Evolutionary conservation across 2,888 invertebrate genomes (phyloP).

Genomic region (Bursaphelenchus okinawaensis): DNA sequence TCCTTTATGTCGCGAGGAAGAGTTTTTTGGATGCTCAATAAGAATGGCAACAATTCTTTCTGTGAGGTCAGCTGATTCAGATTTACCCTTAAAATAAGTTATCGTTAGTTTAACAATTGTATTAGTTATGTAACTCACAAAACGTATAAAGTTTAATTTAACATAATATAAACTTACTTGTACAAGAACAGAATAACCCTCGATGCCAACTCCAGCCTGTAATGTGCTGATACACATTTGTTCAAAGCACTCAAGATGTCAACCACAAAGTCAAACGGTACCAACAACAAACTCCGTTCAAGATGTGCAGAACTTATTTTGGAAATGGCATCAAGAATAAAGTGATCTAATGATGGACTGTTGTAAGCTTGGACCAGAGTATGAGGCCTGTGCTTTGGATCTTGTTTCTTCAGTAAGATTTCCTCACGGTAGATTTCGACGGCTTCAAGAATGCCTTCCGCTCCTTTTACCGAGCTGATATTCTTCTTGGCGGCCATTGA

Average conservation of each 20-base stretch:
- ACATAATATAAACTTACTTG: slow-evolving; percentile 27
- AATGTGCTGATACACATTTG: slow-evolving; percentile 67
- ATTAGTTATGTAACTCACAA: neutral
- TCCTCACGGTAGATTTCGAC: slow-evolving; percentile 67
- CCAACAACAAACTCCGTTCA: slow-evolving; percentile 77
- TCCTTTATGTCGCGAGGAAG: slow-evolving; percentile 65
- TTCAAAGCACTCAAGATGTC: slow-evolving; percentile 73
- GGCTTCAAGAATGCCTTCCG: slow-evolving; percentile 85
- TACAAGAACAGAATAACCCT: slow-evolving; percentile 70
- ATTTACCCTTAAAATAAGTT: slow-evolving; percentile 49
- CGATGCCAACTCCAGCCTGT: slow-evolving; percentile 71
- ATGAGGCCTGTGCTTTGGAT: slow-evolving; percentile 64
- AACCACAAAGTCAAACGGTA: slow-evolving; percentile 77
- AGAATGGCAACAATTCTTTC: slow-evolving; percentile 67
- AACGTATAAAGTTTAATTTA: neutral
- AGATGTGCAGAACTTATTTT: slow-evolving; percentile 64
- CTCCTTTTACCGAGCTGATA: slow-evolving; percentile 71
- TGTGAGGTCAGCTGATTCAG: slow-evolving; percentile 70
- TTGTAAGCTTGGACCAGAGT: slow-evolving; percentile 76
- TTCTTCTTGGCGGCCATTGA: slow-evolving; percentile 79
- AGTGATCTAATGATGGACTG: slow-evolving; percentile 60
- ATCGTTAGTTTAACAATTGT: neutral
- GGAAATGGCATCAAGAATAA: slow-evolving; percentile 23
- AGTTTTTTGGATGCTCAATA: slow-evolving; percentile 67
- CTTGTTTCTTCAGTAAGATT: slow-evolving; percentile 25